Evolutionary conservation across 2,888 invertebrate genomes (phyloP), one percentile per base, ranked within the genome.

Genomic region (Melinaea marsaeus): DNA sequence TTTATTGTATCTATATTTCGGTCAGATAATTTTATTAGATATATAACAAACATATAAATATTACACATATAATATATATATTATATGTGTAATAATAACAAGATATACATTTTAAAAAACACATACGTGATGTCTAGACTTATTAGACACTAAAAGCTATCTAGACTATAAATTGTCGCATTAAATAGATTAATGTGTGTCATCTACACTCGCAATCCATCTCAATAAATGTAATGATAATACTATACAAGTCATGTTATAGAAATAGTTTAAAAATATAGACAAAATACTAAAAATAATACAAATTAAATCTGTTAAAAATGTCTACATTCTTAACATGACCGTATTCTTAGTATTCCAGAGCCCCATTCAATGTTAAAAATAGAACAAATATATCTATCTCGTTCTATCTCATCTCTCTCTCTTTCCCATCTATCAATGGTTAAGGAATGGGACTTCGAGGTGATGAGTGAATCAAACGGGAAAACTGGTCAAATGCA

Each of bases 341-440:
- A 60, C 51, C 60, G 61, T 68, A 57, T 68, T 63, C 67, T 65
- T 34, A 46, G 65, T 63, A 68, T 55, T 55, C 55, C 46, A 55
- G 46, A 48, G 45, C 58, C 60, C 65, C 60, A 61, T 63, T 61
- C 61, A 63, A 63, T 55, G 60, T 62, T 59, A 58, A 59, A 63
- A 62, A 62, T 55, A 61, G 60, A 61, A 57, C 63, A 65, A 65
- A 63, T 65, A 63, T 60, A 13, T 37, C 42, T 13, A 32, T 60
- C 65, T 59, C 62, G 33, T 54, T 65, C 57, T 42, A 56, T 13
- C 56, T 51, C 13, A 56, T 13, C 13, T 51, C 13, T 42, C 7
- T 58, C 62, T 54, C 54, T 55, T 37, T 59, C 57, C 56, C 57
- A 62, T 65, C 62, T 61, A 62, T 65, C 65, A 65, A 65, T 65